Percentiles rank a stretch among this genome's conserved stretches.
Conservation (phyloP, 2,113 vertebrate species). For the Xenotilapia caudafasciata region DNA sequence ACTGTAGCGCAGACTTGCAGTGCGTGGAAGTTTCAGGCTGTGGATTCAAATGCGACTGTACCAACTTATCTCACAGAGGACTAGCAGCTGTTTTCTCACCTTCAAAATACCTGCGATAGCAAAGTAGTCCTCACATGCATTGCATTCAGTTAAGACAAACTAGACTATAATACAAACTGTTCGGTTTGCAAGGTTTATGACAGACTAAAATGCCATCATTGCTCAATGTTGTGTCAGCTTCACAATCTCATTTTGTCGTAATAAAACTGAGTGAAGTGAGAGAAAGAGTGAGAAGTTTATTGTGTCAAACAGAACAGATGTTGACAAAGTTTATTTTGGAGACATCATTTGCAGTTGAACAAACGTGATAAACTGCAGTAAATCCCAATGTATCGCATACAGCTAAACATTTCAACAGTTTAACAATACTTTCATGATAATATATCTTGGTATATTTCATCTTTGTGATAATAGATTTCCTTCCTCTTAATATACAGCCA, state of each 20-base stretch:
- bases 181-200: background rate
- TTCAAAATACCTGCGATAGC: background rate
- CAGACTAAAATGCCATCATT: rapidly evolving
- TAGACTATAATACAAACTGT: background rate
- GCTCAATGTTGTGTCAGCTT: background rate
- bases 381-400: background rate
- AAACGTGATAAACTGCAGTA: rapidly evolving
- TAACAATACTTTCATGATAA: background rate
- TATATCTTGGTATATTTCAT: background rate
- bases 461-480: background rate
- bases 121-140: background rate
- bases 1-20: background rate
- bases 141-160: background rate
- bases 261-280: background rate
- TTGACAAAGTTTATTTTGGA: rapidly evolving
- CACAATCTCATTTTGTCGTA: background rate
- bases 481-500: background rate
- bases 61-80: background rate
- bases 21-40: background rate
- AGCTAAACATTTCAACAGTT: background rate
- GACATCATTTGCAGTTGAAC: rapidly evolving
- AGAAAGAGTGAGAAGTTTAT: background rate
- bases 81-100: background rate
- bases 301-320: background rate
- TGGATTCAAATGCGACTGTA: background rate